A percentile compares a stretch with the other conserved stretches of the same genome.
Conservation (phyloP, 2,113 vertebrate genomes). For the Notothenia rossii region DNA sequence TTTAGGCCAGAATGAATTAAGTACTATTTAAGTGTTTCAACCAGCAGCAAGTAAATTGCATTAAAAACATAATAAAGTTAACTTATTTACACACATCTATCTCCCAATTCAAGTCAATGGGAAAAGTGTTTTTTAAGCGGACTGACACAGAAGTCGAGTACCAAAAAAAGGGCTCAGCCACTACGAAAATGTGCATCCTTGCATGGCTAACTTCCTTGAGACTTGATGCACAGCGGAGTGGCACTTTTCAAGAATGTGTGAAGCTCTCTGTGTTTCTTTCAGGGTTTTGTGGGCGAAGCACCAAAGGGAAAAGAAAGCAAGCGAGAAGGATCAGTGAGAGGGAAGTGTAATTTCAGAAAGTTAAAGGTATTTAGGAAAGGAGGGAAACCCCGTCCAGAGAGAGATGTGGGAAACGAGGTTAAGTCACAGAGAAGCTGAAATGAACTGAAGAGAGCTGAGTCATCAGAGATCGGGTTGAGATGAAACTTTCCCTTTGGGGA, state of each 20-base stretch:
- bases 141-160: too few species aligned
- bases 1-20: too few species aligned
- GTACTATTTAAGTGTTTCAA: too few species aligned
- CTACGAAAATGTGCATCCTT: too few species aligned
- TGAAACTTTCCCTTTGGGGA: background rate
- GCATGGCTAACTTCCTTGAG: too few species aligned
- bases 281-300: slow-evolving; percentile 43
- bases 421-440: slow-evolving; percentile 33
- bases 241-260: slow-evolving; percentile 6
- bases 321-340: slow-evolving; percentile 3
- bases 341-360: slow-evolving; percentile 31
- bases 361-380: slow-evolving; percentile 41
- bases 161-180: too few species aligned
- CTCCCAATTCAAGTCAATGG: too few species aligned
- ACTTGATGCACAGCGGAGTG: slow-evolving; percentile 5
- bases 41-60: too few species aligned
- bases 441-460: slow-evolving; percentile 36
- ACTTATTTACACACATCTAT: too few species aligned
- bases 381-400: slow-evolving; percentile 52
- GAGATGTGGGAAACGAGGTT: slow-evolving; percentile 48
- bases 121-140: too few species aligned
- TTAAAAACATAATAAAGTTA: too few species aligned
- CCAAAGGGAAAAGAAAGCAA: slow-evolving; percentile 10
- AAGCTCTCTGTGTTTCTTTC: slow-evolving; percentile 41
- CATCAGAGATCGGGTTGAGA: too few species aligned